Evolutionary conservation across 2,113 vertebrate genomes (phyloP).

Genomic region (Dicaeum eximium): DNA sequence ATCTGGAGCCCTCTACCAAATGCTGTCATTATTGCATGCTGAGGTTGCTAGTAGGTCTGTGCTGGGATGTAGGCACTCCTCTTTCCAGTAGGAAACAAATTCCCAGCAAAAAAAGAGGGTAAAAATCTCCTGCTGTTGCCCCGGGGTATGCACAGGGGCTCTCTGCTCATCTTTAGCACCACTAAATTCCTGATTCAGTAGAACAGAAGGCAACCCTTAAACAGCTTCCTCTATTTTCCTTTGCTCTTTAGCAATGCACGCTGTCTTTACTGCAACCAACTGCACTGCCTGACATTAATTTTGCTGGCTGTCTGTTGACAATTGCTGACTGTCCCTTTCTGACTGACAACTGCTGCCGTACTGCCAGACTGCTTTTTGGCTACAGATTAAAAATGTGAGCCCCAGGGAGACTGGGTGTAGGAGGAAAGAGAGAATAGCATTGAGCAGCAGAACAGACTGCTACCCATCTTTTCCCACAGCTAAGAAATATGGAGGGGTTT

Average conservation of each 20-base stretch:
- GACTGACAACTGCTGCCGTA: neutral
- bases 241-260: neutral
- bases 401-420: neutral
- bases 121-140: neutral
- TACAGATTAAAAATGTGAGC: neutral
- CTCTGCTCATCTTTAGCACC: neutral
- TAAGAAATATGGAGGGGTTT: neutral
- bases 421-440: neutral
- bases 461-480: neutral
- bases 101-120: neutral
- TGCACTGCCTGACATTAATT: neutral
- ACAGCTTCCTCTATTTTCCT: neutral
- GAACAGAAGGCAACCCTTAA: neutral
- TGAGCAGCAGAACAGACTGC: neutral
- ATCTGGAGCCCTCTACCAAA: neutral
- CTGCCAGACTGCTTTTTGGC: neutral
- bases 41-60: neutral
- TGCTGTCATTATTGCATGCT: neutral
- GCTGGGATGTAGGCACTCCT: neutral
- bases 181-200: neutral
- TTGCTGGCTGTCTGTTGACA: neutral
- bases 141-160: accelerated
- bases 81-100: neutral
- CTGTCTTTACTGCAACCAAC: neutral
- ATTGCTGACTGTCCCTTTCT: neutral